Percentiles rank a stretch among this genome's conserved stretches.
Conservation (phyloP, 1,140 invertebrate species). For the Eumaeus atala region DNA sequence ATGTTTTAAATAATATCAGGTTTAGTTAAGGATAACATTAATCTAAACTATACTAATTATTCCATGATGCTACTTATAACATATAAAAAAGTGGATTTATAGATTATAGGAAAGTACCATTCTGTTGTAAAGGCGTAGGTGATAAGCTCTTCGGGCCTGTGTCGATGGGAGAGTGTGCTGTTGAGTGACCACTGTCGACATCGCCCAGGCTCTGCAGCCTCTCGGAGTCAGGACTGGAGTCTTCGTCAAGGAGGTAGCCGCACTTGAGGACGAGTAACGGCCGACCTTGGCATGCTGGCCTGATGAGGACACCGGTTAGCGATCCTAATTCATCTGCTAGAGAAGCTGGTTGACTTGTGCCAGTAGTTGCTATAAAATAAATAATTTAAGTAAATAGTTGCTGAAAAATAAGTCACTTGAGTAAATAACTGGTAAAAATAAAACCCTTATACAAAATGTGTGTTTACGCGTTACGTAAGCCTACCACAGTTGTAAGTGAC, state of each 20-base stretch:
- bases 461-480: too few species aligned
- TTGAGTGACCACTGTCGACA: constrained; percentile 91
- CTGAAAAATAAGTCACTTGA: too few species aligned
- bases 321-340: constrained; percentile 81
- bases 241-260: constrained; percentile 84
- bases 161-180: constrained; percentile 89
- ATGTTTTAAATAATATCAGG: too few species aligned
- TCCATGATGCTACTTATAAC: too few species aligned
- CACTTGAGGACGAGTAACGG: constrained; percentile 86
- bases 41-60: too few species aligned
- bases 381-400: too few species aligned
- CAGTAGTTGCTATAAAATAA: constrained; percentile 66
- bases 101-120: constrained; percentile 44
- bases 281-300: constrained; percentile 63
- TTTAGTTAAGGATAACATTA: too few species aligned
- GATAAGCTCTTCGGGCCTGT: constrained; percentile 88
- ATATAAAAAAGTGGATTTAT: too few species aligned
- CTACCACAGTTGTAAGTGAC: too few species aligned
- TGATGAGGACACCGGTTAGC: constrained; percentile 51
- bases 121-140: constrained; percentile 75
- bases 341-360: constrained; percentile 75
- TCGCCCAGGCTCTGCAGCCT: constrained; percentile 82
- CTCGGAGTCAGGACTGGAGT: constrained; percentile 90
- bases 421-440: too few species aligned
- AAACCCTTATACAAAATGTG: too few species aligned